Percentiles rank a stretch among this genome's conserved stretches.
phyloP scores from a whole-genome alignment of 2,888 invertebrate species.

The Rhyacophila evoluta region DNA sequence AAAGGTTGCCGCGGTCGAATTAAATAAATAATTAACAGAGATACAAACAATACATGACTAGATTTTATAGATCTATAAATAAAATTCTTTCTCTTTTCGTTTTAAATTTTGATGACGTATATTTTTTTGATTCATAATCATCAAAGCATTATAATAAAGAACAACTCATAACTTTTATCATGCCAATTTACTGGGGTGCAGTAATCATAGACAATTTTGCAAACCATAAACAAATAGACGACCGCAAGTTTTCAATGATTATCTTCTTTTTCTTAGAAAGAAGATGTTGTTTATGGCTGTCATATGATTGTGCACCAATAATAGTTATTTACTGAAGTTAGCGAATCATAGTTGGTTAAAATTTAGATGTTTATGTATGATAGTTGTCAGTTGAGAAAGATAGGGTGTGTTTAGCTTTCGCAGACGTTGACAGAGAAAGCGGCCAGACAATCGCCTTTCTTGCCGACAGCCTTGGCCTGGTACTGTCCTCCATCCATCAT shows the following conservation, averaged over 20 bases:
- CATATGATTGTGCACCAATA: not conserved
- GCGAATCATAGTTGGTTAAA: not conserved
- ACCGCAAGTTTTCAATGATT: conserved; percentile 12
- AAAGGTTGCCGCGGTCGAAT: conserved; percentile 43
- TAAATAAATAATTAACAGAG: conserved; percentile 45
- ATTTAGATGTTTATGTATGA: conserved; percentile 3
- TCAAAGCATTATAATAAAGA: conserved; percentile 24
- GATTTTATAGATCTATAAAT: conserved; percentile 43
- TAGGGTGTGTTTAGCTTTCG: conserved; percentile 60
- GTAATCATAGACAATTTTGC: conserved; percentile 4
- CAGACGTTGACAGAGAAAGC: conserved; percentile 89
- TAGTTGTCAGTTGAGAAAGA: not conserved
- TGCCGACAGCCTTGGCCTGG: conserved; percentile 85
- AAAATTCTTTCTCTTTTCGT: conserved; percentile 28
- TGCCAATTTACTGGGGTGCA: not conserved
- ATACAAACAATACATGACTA: conserved; percentile 52
- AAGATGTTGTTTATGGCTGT: not conserved
- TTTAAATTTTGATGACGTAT: conserved; percentile 1
- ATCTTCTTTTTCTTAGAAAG: not conserved
- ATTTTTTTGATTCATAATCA: conserved; percentile 5
- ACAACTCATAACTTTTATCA: conserved; percentile 17
- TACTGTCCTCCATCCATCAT: conserved; percentile 90
- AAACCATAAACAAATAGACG: conserved; percentile 3
- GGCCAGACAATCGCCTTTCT: conserved; percentile 85
- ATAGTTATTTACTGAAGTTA: not conserved